Percentiles rank a stretch among this genome's conserved stretches.
phyloP scores from a whole-genome alignment of 2,113 vertebrate species.

The Empidonax alnorum region DNA sequence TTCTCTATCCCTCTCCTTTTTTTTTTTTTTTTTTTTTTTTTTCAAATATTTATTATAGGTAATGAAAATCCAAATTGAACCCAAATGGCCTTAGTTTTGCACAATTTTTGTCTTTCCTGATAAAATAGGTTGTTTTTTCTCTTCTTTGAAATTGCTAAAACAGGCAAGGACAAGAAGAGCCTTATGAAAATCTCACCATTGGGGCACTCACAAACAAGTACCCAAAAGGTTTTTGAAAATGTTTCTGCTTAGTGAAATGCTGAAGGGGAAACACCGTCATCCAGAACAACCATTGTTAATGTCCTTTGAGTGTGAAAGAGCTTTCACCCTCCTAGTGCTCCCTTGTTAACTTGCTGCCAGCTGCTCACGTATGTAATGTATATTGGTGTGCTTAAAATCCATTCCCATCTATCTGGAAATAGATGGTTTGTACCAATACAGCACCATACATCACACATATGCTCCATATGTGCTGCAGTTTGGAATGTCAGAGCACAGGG shows the following conservation, averaged over 20 bases:
- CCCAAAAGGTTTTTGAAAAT: background rate
- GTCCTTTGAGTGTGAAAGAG: slow-evolving; percentile 19
- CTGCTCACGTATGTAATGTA: slow-evolving; percentile 20
- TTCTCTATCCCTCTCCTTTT: background rate
- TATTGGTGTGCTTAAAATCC: slow-evolving; percentile 24
- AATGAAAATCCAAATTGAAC: background rate
- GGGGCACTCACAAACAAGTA: background rate
- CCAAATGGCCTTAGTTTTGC: background rate
- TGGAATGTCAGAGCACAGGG: slow-evolving; percentile 6
- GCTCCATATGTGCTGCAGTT: slow-evolving; percentile 22
- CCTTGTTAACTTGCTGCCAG: slow-evolving; percentile 37
- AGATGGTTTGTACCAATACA: background rate
- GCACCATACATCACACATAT: slow-evolving; percentile 33
- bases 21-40: background rate
- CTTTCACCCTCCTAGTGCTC: background rate
- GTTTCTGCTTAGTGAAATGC: slow-evolving; percentile 38
- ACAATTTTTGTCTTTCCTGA: background rate
- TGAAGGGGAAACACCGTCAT: background rate
- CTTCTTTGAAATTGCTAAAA: background rate
- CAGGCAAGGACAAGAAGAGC: background rate
- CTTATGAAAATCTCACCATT: background rate
- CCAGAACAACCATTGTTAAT: slow-evolving; percentile 37
- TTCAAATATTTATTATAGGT: background rate
- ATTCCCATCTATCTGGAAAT: slow-evolving; percentile 61
- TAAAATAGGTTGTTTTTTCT: background rate